Conservation (phyloP, 2,113 vertebrate genomes). For the Silurus glanis region DNA sequence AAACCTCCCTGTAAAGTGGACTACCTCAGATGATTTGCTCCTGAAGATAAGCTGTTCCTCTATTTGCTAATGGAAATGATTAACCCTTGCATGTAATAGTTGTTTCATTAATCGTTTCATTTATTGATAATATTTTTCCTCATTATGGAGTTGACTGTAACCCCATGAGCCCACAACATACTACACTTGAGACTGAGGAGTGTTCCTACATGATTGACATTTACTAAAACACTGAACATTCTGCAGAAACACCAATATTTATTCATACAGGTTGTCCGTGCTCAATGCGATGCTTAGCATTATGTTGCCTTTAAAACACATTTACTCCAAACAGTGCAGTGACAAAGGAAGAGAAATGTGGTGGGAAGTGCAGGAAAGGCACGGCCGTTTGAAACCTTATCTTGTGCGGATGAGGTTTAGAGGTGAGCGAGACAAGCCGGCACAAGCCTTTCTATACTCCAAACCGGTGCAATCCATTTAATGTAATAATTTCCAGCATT, state of each 20-base stretch:
- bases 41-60: not conserved
- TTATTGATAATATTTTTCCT: not conserved
- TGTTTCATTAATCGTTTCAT: not conserved
- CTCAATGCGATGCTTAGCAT: not conserved
- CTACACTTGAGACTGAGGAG: not conserved
- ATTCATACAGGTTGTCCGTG: not conserved
- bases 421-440: conserved; percentile 2
- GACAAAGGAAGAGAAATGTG: conserved; percentile 38
- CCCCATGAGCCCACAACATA: not conserved
- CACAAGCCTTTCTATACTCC: conserved; percentile 43
- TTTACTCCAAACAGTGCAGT: conserved; percentile 21
- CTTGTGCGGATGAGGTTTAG: not conserved
- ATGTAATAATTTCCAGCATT: conserved; percentile 64
- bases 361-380: conserved; percentile 30
- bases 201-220: not conserved
- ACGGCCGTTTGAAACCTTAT: conserved; percentile 37
- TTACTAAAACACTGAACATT: not conserved
- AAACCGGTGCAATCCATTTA: conserved; percentile 65
- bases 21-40: not conserved
- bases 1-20: not conserved
- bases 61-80: not conserved
- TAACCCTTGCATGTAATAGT: not conserved
- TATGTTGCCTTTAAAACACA: conserved; percentile 21
- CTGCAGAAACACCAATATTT: not conserved
- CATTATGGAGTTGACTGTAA: not conserved